Evolutionary conservation across 2,797 vertebrate genomes (phyloP).

Genomic region (Hydrophis major): DNA sequence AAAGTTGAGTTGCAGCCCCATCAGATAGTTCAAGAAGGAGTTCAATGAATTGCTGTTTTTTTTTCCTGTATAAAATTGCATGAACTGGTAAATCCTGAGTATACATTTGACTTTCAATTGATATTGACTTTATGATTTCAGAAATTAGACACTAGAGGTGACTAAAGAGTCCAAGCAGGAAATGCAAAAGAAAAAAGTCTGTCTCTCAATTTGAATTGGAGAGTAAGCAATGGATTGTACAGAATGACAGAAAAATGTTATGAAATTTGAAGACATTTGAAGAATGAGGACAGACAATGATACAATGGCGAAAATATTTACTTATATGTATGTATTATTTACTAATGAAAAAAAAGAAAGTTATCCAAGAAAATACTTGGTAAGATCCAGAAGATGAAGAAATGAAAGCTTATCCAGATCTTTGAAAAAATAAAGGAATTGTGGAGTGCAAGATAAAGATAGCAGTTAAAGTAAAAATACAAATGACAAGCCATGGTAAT

Average conservation of each 20-base stretch:
- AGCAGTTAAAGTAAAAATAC: not conserved
- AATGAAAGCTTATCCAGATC: not conserved
- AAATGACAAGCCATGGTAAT: not conserved
- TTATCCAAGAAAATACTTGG: not conserved
- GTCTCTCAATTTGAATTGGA: not conserved
- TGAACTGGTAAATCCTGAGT: accelerated
- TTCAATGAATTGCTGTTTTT: accelerated
- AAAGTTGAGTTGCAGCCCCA: not conserved
- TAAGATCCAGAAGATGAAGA: not conserved
- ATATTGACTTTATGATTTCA: not conserved
- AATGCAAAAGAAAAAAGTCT: not conserved
- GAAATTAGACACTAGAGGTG: not conserved
- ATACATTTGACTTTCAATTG: accelerated
- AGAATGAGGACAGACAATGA: not conserved
- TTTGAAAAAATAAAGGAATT: not conserved
- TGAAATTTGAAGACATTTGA: not conserved
- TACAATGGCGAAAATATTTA: not conserved
- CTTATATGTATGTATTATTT: not conserved
- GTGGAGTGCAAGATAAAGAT: not conserved
- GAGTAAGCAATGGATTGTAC: not conserved
- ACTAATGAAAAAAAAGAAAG: not conserved
- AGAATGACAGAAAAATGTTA: not conserved
- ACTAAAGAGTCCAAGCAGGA: not conserved
- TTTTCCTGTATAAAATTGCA: not conserved
- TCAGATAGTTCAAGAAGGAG: not conserved